Base-by-base conservation (phyloP, 1,140 invertebrate genomes). In the Tetragonula clypearis region DNA sequence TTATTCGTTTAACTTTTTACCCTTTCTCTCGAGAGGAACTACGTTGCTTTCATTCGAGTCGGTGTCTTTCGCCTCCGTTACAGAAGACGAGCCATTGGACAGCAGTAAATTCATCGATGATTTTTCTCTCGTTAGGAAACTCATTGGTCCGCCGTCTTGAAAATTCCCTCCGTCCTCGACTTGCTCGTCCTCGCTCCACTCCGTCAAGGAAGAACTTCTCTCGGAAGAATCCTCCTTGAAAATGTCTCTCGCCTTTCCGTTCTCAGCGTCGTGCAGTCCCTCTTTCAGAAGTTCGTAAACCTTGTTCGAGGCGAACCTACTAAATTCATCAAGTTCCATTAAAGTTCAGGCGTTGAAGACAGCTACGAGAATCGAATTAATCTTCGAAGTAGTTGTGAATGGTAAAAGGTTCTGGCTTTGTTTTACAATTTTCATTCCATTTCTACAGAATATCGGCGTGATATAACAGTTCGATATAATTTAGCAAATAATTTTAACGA, bases 21-120 rank as follows among this genome's bases (percentile, higher is more conserved):
- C 12, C 21, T 75, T 75, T 11, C 15, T n/a, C 15, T 30, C 19
- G 21, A 26, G 49, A 49, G 35, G 12, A 4, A n/a, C 23, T 26
- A 82, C 65, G 21, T 72, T 55, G 53, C 60, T 78, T 53, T 83
- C 81, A 30, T 53, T 82, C 19, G 82, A 72, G 56, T 71, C 60
- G 1, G 79, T 74, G 19, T 74, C 71, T 19, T 75, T 62, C 9
- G 56, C 23, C 2, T 83, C 80, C 11, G 56, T 74, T 41, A 19
- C 23, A 9, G 35, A 55, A 21, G 62, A 77, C 55, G 55, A 85
- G 23, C 14, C n/a, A 14, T 66, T 21, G 3, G 56, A 53, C 17
- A 55, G 17, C 6, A 21, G 30, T 30, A 30, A n/a, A 11, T 82
- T 60, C 23, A 26, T 9, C 30, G 23, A 41, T 12, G 55, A 69